Evolutionary conservation across 2,113 vertebrate species (phyloP).

Genomic region (Ctenodactylus gundi): DNA sequence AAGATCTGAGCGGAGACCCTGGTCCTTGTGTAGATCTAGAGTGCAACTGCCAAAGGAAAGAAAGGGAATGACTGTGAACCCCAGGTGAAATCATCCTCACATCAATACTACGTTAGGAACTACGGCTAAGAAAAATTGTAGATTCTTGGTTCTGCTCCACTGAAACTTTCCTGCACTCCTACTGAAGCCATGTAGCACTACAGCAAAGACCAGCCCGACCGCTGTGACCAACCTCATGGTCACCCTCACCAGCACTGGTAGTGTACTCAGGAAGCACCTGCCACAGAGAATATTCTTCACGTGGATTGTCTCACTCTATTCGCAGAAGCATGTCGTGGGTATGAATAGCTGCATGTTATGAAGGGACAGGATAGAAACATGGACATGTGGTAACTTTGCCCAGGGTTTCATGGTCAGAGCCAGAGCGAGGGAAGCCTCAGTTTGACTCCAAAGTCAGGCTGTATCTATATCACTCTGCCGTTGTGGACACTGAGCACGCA

Average conservation of each 20-base stretch:
- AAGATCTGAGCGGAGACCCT: background rate
- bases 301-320: background rate
- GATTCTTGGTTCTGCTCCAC: background rate
- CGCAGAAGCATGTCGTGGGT: too few species aligned
- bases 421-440: background rate
- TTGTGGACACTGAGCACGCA: rapidly evolving
- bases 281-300: background rate
- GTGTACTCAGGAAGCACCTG: rapidly evolving
- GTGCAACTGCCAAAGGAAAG: background rate
- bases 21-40: background rate
- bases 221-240: background rate
- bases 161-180: background rate
- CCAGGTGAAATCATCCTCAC: background rate
- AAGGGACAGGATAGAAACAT: background rate
- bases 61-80: background rate
- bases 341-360: background rate
- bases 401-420: background rate
- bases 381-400: background rate
- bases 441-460: background rate
- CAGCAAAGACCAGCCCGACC: background rate
- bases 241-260: rapidly evolving
- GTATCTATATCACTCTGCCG: background rate
- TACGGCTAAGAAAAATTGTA: background rate
- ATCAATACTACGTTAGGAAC: background rate
- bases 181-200: background rate